Evolutionary conservation across 2,888 invertebrate species (phyloP).

Genomic region (Campoplex nolae): DNA sequence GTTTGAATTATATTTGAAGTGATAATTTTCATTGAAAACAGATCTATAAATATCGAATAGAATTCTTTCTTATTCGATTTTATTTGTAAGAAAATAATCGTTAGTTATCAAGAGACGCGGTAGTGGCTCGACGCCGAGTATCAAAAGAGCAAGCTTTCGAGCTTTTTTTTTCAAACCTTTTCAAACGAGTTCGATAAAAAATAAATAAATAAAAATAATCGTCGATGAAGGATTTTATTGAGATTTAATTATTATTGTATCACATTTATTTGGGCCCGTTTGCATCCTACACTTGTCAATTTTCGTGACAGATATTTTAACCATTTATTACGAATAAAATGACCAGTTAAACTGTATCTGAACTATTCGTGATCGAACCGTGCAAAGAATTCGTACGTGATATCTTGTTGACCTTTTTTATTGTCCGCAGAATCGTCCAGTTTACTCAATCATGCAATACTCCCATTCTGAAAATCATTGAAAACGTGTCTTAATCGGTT

Average conservation of each 20-base stretch:
- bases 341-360: neutral
- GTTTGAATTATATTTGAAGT: neutral
- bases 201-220: no score
- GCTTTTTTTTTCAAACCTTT: no score
- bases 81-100: no score
- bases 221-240: no score
- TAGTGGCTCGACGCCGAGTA: no score
- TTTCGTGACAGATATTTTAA: neutral
- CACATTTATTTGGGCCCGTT: neutral
- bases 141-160: no score
- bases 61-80: no score
- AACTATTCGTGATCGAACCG: neutral
- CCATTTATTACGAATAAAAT: neutral
- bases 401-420: neutral
- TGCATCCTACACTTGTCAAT: neutral
- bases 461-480: constrained; percentile 65
- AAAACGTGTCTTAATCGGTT: neutral
- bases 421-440: neutral
- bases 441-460: constrained; percentile 73
- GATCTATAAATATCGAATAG: neutral
- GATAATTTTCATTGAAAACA: neutral
- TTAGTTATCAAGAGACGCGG: no score
- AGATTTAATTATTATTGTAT: neutral
- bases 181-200: no score
- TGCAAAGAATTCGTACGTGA: neutral